Evolutionary conservation across 1,140 invertebrate genomes (phyloP), one percentile per base, ranked within the genome.

Genomic region (Dendrolimus kikuchii): DNA sequence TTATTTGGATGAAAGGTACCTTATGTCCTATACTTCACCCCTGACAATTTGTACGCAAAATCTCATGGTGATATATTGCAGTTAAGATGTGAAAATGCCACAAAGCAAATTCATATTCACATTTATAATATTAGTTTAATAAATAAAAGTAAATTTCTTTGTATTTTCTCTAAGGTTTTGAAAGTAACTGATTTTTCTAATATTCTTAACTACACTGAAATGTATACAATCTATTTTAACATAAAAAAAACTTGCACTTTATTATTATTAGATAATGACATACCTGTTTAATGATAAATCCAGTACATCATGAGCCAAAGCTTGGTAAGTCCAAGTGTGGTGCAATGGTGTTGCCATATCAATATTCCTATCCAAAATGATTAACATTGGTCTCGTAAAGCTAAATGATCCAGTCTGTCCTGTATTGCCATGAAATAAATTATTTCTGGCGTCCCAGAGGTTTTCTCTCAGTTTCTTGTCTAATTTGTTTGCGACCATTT

Each of bases 301-400:
- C 8, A 99, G 80, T 2, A 99, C 93, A 90, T 99, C 98, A 84
- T 99, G 98, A 39, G 95, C 93, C 51, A 99, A 79, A 7, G 98
- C 98, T 88, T 99, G 97, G 85, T 99, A 99, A 1, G 98, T 99
- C 99, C 99, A 99, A 4, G 98, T 99, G 84, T 99, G 99, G 91
- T 99, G 97, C 56, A 99, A 86, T 41, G 97, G 97, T 9, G 98
- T 99, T 1, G 98, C 96, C 90, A 99, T 93, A 87, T 99, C 98
- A 55, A 99, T 90, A 87, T 96, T 98, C 56, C 99, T 89, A 85
- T 99, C 99, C 46, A 99, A 89, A 57, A 99, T 88, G 50, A 99
- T 94, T 7, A 99, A 85, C 53, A 99, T 86, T 4, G 98, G 98
- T 53, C 98, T 89, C 67, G 98, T 96, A 83, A 98, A 98, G 86